phyloP scores from a whole-genome alignment of 2,113 vertebrate species.

The Sinocyclocheilus maitianheensis region DNA sequence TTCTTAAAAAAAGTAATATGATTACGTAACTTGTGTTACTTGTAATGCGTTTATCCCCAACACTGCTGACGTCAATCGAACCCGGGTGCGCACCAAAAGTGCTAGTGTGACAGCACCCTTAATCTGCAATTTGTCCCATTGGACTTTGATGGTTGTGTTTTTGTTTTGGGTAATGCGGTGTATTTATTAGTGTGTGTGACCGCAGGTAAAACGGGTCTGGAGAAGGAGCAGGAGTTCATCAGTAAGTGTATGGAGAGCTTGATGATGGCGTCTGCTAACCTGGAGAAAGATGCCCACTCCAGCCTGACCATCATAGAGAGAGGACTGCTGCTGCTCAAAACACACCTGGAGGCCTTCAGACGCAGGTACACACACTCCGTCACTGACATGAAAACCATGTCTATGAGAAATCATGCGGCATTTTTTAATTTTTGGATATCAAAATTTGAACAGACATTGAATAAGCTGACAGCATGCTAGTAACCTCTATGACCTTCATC shows the following conservation, averaged over 20 bases:
- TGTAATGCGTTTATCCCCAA: too few relatives aligned
- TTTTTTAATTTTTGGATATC: neutral
- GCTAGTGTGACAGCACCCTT: too few relatives aligned
- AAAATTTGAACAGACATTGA: neutral
- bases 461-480: too few relatives aligned
- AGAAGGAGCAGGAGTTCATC: constrained; percentile 99
- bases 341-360: constrained; percentile 96
- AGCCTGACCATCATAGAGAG: constrained; percentile 97
- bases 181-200: constrained; percentile 29
- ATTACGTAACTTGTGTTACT: too few relatives aligned
- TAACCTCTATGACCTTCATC: too few relatives aligned
- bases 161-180: neutral
- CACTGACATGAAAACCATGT: neutral
- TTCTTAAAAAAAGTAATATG: too few relatives aligned
- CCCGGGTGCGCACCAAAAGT: too few relatives aligned
- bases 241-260: constrained; percentile 99
- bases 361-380: constrained; percentile 80
- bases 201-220: constrained; percentile 93
- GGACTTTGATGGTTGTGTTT: neutral
- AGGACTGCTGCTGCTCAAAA: constrained; percentile 97
- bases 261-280: constrained; percentile 93
- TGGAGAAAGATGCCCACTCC: constrained; percentile 92
- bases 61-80: too few relatives aligned
- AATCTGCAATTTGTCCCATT: neutral
- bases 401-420: neutral